Conservation (phyloP, 2,888 invertebrate species). For the Beris morrisii region DNA sequence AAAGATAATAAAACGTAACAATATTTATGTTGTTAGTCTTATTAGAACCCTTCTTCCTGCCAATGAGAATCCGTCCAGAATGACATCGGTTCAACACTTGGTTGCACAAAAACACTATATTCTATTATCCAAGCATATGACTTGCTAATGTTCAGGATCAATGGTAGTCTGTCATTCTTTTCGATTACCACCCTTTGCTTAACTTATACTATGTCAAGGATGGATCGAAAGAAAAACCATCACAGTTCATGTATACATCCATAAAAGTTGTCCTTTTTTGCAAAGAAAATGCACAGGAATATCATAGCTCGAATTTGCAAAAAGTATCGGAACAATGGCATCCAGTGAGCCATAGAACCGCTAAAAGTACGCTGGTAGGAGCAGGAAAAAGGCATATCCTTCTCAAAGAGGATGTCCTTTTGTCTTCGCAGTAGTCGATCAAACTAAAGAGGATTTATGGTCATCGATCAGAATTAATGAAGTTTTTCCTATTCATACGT, state of each 20-base stretch:
- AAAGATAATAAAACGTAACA: too few relatives aligned
- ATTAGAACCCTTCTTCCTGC: constrained; percentile 1
- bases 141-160: constrained; percentile 32
- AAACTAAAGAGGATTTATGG: constrained; percentile 52
- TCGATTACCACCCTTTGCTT: constrained; percentile 15
- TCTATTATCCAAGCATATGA: constrained; percentile 30
- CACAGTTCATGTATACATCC: not conserved
- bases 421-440: constrained; percentile 39
- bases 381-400: constrained; percentile 22
- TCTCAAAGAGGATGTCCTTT: constrained; percentile 24
- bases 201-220: constrained; percentile 14
- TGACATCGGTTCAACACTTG: constrained; percentile 16
- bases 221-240: constrained; percentile 12
- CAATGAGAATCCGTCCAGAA: not conserved
- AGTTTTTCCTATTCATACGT: constrained; percentile 45
- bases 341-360: constrained; percentile 22
- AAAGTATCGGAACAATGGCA: constrained; percentile 27
- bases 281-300: not conserved
- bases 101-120: constrained; percentile 26
- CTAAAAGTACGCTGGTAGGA: constrained; percentile 26
- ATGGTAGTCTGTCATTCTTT: constrained; percentile 32
- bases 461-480: constrained; percentile 58
- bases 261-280: constrained; percentile 2
- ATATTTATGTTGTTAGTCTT: not conserved
- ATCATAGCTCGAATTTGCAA: constrained; percentile 4